A percentile compares a stretch with the other conserved stretches of the same genome.
phyloP scores from a whole-genome alignment of 2,797 vertebrate species.

The Gymnothorax javanicus region DNA sequence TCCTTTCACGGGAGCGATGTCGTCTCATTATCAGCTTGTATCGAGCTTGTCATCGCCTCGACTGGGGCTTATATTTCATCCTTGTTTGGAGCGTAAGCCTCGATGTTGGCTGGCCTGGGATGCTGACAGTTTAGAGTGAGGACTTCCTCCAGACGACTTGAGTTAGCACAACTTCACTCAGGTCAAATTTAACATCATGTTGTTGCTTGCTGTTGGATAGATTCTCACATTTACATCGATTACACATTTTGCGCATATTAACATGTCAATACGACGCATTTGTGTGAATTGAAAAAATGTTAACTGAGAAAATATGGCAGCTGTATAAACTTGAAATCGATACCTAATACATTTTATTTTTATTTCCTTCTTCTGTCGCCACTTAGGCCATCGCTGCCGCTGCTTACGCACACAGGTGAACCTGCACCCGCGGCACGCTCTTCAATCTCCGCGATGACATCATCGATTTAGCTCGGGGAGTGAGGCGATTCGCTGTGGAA shows the following conservation, averaged over 20 bases:
- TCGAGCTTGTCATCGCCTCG: not conserved
- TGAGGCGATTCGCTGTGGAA: constrained; percentile 83
- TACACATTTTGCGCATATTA: not conserved
- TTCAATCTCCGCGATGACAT: constrained; percentile 84
- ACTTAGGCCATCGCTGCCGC: constrained; percentile 66
- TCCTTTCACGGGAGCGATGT: not conserved
- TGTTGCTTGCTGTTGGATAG: not conserved
- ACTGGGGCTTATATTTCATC: constrained; percentile 21
- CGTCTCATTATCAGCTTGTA: not conserved
- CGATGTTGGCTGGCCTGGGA: not conserved
- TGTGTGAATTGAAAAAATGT: not conserved
- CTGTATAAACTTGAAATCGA: not conserved
- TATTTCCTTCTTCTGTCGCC: constrained; percentile 35
- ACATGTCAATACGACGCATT: not conserved
- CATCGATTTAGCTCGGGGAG: constrained; percentile 82
- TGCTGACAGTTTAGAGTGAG: not conserved
- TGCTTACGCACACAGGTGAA: constrained; percentile 63
- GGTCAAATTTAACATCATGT: not conserved
- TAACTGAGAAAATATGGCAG: not conserved
- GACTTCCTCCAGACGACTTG: constrained; percentile 9
- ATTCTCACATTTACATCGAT: not conserved
- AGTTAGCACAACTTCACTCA: constrained; percentile 8
- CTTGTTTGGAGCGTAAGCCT: constrained; percentile 13
- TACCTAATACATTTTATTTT: not conserved
- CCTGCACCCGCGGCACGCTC: constrained; percentile 56